Percentiles rank a stretch among this genome's conserved stretches.
phyloP scores from a whole-genome alignment of 2,113 vertebrate genomes.

The Jaculus jaculus region DNA sequence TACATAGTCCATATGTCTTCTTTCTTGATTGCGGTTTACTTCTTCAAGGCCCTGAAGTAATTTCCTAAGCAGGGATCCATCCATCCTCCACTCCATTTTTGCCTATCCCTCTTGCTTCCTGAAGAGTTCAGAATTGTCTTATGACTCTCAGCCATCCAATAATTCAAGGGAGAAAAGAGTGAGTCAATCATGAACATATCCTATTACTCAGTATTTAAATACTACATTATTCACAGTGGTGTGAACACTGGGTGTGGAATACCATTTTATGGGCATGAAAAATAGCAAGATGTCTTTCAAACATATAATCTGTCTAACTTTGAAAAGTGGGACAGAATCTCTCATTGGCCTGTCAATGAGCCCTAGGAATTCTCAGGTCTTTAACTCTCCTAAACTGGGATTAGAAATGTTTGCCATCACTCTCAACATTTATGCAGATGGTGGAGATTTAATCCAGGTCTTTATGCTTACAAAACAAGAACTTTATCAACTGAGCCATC shows the following conservation, averaged over 20 bases:
- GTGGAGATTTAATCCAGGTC: too few relatives aligned
- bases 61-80: not conserved
- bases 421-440: too few relatives aligned
- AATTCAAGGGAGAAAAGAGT: not conserved
- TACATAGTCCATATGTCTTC: not conserved
- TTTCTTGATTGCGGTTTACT: not conserved
- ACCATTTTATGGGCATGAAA: not conserved
- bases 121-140: not conserved
- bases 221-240: not conserved
- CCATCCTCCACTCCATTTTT: not conserved
- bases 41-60: not conserved
- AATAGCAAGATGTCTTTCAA: not conserved
- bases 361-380: too few relatives aligned
- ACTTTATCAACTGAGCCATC: too few relatives aligned
- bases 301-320: not conserved
- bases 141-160: not conserved
- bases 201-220: slow-evolving; percentile 23
- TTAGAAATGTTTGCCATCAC: too few relatives aligned
- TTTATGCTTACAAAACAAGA: too few relatives aligned
- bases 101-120: too few relatives aligned
- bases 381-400: too few relatives aligned
- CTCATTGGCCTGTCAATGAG: too few relatives aligned
- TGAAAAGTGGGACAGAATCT: not conserved
- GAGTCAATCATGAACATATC: not conserved
- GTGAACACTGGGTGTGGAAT: not conserved